Evolutionary conservation across 2,113 vertebrate species (phyloP).

Genomic region (Fregata magnificens): DNA sequence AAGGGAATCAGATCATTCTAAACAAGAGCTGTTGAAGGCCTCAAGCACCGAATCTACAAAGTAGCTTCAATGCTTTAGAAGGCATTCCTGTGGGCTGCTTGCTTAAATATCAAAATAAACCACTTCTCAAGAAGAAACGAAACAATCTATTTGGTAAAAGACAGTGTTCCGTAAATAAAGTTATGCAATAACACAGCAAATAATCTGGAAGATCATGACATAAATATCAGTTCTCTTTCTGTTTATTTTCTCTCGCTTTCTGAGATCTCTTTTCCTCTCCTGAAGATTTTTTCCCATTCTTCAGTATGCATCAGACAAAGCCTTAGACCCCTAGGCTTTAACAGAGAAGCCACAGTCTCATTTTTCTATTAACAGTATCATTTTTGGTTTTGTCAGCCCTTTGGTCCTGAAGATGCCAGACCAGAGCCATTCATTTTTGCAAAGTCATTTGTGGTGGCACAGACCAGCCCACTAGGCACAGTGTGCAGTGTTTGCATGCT

Average conservation of each 20-base stretch:
- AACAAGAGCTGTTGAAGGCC: not conserved
- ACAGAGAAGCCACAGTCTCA: not conserved
- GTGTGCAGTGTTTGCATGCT: not conserved
- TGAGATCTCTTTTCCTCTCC: not conserved
- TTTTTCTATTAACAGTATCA: conserved; percentile 18
- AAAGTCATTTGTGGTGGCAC: not conserved
- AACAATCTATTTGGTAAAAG: not conserved
- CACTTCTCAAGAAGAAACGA: not conserved
- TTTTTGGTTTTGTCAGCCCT: not conserved
- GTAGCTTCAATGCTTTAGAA: not conserved
- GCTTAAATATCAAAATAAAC: conserved; percentile 8
- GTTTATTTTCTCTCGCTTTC: not conserved
- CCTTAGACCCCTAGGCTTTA: conserved; percentile 3
- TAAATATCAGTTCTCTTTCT: not conserved
- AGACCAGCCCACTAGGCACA: not conserved
- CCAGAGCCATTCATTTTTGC: not conserved
- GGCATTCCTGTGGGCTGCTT: not conserved
- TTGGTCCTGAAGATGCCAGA: not conserved
- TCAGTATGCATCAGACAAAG: conserved; percentile 19
- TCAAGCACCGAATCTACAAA: not conserved
- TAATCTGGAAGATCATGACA: not conserved
- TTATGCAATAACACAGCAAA: not conserved
- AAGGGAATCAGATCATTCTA: not conserved
- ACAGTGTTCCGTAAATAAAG: conserved; percentile 10
- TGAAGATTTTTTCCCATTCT: not conserved